Base-by-base conservation (phyloP, 2,888 invertebrate genomes). In the Lasioglossum marginatum region DNA sequence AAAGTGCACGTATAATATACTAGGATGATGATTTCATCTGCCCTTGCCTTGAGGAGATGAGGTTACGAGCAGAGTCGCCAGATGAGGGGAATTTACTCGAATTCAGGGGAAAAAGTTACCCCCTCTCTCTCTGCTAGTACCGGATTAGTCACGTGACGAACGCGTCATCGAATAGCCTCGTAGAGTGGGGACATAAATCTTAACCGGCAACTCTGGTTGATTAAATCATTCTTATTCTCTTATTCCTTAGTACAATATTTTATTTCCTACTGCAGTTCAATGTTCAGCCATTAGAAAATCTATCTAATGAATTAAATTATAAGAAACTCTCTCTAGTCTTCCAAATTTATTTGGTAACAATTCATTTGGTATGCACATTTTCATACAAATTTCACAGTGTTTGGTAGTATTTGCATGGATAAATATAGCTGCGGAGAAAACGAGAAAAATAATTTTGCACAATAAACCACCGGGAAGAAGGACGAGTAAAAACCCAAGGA, bases 1-100 rank as follows among this genome's bases (percentile, higher is more conserved):
- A 68, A 68, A 68, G 23, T 68, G 43, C 71, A 43, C 68, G 68
- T 68, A 68, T 68, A 68, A 40, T 37, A 37, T 40, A 5, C 23
- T 23, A 40, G 34, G 12, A 12, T 12, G 12, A 37, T 68, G n/a
- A 68, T 68, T 40, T 68, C n/a, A n/a, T n/a, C n/a, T 5, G 37
- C n/a, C 16, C 4, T 66, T 34, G 6, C 27, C 14, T 34, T 16
- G 12, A 27, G 14, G 27, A 60, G 60, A 60, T 4, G 27, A 60
- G 60, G 60, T n/a, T n/a, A n/a, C 57, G 57, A 12, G n/a, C n/a
- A 12, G 57, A 8, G 57, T n/a, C 45, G 14, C 14, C 45, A 4
- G 45, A 45, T 16, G 45, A 45, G 45, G 45, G 4, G 45, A 12
- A 43, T 14, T 43, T 43, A 43, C 10, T 40, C 43, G 3, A 43